phyloP scores from a whole-genome alignment of 2,113 vertebrate genomes.

The Pterocles gutturalis region DNA sequence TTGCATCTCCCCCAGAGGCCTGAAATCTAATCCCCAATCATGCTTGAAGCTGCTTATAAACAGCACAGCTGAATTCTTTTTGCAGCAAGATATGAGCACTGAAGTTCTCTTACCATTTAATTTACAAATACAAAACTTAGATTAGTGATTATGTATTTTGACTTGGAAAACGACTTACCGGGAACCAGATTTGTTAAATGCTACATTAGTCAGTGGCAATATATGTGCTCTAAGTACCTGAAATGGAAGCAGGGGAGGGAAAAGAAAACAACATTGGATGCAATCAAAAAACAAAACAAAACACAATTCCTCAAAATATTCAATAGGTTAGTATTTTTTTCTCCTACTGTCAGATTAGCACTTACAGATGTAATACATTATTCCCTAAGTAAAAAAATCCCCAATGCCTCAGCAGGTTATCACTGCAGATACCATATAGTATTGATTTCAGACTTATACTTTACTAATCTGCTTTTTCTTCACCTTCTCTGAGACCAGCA shows the following conservation, averaged over 20 bases:
- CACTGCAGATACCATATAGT: neutral
- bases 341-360: neutral
- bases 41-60: neutral
- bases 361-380: neutral
- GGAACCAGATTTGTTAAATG: slow-evolving; percentile 95
- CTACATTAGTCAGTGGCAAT: slow-evolving; percentile 93
- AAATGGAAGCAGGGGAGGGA: neutral
- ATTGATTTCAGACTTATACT: neutral
- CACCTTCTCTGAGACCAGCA: neutral
- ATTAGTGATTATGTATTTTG: neutral
- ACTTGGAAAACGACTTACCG: slow-evolving; percentile 80
- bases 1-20: neutral
- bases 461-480: neutral
- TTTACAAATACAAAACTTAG: neutral
- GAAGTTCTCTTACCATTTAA: neutral
- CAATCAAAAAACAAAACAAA: neutral
- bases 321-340: neutral
- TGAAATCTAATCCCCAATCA: neutral
- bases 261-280: neutral
- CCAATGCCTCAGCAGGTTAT: neutral
- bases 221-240: slow-evolving; percentile 92
- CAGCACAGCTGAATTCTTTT: neutral
- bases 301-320: neutral
- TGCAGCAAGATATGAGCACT: neutral
- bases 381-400: neutral